A percentile compares a stretch with the other conserved stretches of the same genome.
Conservation (phyloP, 2,797 vertebrate species). For the Alauda arvensis region DNA sequence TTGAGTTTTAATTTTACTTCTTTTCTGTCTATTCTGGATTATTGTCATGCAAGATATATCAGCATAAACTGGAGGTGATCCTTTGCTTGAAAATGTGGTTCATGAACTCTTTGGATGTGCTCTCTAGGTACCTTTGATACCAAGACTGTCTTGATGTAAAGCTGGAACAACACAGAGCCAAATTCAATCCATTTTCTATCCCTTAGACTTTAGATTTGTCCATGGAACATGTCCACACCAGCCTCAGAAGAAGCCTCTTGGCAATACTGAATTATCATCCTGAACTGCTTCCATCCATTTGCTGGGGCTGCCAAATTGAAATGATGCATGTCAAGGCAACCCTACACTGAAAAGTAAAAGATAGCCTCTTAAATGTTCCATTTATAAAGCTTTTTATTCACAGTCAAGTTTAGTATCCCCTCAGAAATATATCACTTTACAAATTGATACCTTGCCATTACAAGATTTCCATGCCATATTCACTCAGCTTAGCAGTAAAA, state of each 20-base stretch:
- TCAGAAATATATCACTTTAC: constrained; percentile 67
- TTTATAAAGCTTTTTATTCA: constrained; percentile 71
- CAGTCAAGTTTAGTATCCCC: constrained; percentile 53
- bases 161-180: background rate
- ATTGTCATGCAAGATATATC: constrained; percentile 71
- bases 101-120: background rate
- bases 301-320: constrained; percentile 74
- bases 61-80: constrained; percentile 71
- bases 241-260: constrained; percentile 67
- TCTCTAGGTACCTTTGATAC: background rate
- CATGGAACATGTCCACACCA: constrained; percentile 50
- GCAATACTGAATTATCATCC: constrained; percentile 77
- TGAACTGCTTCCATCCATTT: constrained; percentile 80
- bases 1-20: background rate
- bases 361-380: constrained; percentile 67
- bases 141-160: background rate
- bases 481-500: constrained; percentile 53
- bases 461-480: constrained; percentile 43
- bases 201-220: constrained; percentile 65
- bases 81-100: constrained; percentile 66
- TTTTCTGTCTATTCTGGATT: constrained; percentile 59
- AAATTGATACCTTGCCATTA: constrained; percentile 60
- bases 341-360: constrained; percentile 64
- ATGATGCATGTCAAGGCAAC: constrained; percentile 66
- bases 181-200: constrained; percentile 55